Evolutionary conservation across 2,113 vertebrate genomes (phyloP), one percentile per base, ranked within the genome.

Genomic region (Amphiprion percula): DNA sequence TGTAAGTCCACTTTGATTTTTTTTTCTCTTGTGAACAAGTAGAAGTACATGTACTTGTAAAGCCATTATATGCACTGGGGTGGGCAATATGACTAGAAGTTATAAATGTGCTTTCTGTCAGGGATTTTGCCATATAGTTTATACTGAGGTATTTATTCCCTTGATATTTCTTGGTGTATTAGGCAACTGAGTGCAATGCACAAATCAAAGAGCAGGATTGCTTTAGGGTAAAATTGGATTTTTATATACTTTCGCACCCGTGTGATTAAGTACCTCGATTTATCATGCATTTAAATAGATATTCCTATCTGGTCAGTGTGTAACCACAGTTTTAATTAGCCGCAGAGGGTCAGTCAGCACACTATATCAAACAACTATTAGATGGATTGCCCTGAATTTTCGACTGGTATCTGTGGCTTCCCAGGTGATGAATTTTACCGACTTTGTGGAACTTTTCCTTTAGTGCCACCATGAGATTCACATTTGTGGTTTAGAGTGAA

Each of bases 1-100:
- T 86, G 66, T 54, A 77, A 82, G 4, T 55, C 62, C 50, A 63
- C 65, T 71, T 54, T 59, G 60, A 75, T 56, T 58, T 70, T 60
- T 76, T 23, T 26, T 55, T 15, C 30, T 11, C 21, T 10, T 44
- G 74, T 54, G 41, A 69, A 67, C 46, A 58, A 80, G 68, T 24
- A 71, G 75, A 21, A 70, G 37, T 33, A 50, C 19, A 77, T 77
- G 54, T 59, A 28, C 30, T 30, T 53, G 2, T 72, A 33, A 47
- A 69, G 74, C 68, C 67, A 70, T 53, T 56, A 76, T 1, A 44
- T 37, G 33, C 23, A 17, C 10, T 19, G 28, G 23, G 3, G 19
- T 16, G 55, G 50, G 44, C 1, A 14, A 39, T n/a, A 65, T 10
- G 21, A 53, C 44, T 52, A 68, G 17, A 49, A 44, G 30, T 73